Base-by-base conservation (phyloP, 1,140 invertebrate species). In the Microplitis mediator region DNA sequence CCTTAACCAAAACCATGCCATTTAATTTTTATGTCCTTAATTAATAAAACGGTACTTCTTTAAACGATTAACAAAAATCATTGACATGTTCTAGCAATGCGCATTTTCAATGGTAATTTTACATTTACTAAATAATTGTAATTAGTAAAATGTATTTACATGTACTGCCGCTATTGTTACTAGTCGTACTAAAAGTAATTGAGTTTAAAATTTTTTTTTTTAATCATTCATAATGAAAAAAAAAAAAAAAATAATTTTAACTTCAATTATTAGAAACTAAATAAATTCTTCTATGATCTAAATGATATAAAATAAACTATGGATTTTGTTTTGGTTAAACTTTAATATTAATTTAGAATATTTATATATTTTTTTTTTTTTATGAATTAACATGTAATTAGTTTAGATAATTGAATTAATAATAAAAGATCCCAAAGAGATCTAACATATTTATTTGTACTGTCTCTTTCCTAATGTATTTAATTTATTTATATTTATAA, bases 1-100 rank as follows among this genome's bases (percentile, higher is more conserved):
- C 74, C 66, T 80, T 76, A 80, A 73, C 54, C 73, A 80, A 78
- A 77, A 73, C 39, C 65, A 73, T 66, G 75, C 50, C 58, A 31
- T 58, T 23, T 32, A 77, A 78, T 76, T 70, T 77, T 79, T 74
- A 65, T 77, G 78, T 71, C 76, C 66, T 32, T 45, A 11, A 45
- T 32, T 45, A 11, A 45, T 11, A 45, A 45, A 45, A 45, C 39
- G 39, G 8, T 45, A 45, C 11, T 45, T 45, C 39, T 45, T 45
- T 23, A 1, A 54, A 54, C 3, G n/a, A 54, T 14, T 5, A 54
- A 54, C 13, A 54, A 54, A 14, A 54, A 54, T 54, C 6, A 45
- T 45, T 45, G 39, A 45, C 39, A 45, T 23, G 23, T 23, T 23
- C 23, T 1, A 45, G 11, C 16, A 16, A 4, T n/a, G 14, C 4